Percentiles rank a stretch among this genome's conserved stretches.
These are phyloP conservation scores for Choristoneura fumiferana DNA, from an alignment of 1,140 invertebrate genomes.

Conservation along the genomic window DNA sequence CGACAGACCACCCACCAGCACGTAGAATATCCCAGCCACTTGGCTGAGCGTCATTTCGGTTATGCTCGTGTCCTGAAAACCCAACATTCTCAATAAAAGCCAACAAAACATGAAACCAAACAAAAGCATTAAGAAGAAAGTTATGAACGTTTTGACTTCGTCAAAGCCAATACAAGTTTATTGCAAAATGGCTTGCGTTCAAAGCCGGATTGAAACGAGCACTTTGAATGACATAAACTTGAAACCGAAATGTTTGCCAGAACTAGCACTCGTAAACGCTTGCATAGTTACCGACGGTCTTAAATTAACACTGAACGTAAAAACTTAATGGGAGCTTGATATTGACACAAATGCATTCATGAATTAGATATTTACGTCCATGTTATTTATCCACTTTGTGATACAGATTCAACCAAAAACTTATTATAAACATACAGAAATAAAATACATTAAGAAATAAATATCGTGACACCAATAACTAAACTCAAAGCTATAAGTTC, in stretches of 20 bases:
- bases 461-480: no score
- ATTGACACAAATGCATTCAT: neutral
- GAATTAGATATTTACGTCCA: no score
- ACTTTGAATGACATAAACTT: constrained; percentile 11
- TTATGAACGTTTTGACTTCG: neutral
- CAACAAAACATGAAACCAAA: no score
- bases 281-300: neutral
- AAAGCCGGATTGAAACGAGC: neutral
- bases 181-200: neutral
- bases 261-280: neutral
- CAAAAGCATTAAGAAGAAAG: neutral
- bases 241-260: neutral
- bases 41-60: constrained; percentile 97
- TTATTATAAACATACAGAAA: no score
- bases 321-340: constrained; percentile 8
- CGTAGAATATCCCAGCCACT: constrained; percentile 99
- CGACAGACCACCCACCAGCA: constrained; percentile 96
- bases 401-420: no score
- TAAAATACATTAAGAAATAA: no score
- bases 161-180: neutral
- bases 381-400: no score
- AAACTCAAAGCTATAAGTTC: no score
- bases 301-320: constrained; percentile 13
- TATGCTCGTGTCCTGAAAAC: constrained; percentile 85
- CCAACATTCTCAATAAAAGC: neutral